Evolutionary conservation across 2,113 vertebrate species (phyloP).

Genomic region (Lepisosteus oculatus): DNA sequence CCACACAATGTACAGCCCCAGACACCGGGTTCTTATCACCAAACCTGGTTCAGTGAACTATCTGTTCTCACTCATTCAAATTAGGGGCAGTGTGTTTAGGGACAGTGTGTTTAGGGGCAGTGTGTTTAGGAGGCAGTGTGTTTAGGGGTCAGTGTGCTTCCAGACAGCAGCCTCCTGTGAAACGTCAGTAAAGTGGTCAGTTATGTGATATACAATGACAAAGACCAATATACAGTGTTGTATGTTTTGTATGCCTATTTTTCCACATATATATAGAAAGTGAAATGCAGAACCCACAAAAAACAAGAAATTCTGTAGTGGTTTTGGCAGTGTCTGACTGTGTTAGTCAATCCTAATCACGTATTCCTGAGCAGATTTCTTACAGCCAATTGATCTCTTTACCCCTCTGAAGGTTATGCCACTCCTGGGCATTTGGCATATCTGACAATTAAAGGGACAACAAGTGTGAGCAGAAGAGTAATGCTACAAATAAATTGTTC

Average conservation of each 20-base stretch:
- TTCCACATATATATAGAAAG: no score
- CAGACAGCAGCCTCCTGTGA: not conserved
- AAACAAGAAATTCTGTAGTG: not conserved
- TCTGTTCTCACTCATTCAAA: no score
- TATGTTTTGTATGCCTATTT: no score
- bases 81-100: no score
- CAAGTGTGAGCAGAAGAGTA: conserved; percentile 19
- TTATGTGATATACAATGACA: not conserved
- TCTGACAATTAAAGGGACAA: conserved; percentile 19
- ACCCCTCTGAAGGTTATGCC: conserved; percentile 23
- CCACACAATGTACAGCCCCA: no score
- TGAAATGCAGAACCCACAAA: no score
- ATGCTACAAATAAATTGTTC: conserved; percentile 3
- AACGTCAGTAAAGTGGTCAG: not conserved
- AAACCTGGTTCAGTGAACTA: no score
- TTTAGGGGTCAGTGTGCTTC: no score
- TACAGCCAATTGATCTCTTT: conserved; percentile 20
- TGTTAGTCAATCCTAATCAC: conserved; percentile 22
- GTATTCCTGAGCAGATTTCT: conserved; percentile 20
- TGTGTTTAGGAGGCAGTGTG: no score
- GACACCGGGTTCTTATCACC: no score
- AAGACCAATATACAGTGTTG: no score
- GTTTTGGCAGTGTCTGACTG: not conserved
- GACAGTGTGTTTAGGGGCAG: no score
- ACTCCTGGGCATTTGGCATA: conserved; percentile 27